Percentiles rank a stretch among this genome's conserved stretches.
phyloP scores from a whole-genome alignment of 2,888 invertebrate genomes.

The Hyles lineata region DNA sequence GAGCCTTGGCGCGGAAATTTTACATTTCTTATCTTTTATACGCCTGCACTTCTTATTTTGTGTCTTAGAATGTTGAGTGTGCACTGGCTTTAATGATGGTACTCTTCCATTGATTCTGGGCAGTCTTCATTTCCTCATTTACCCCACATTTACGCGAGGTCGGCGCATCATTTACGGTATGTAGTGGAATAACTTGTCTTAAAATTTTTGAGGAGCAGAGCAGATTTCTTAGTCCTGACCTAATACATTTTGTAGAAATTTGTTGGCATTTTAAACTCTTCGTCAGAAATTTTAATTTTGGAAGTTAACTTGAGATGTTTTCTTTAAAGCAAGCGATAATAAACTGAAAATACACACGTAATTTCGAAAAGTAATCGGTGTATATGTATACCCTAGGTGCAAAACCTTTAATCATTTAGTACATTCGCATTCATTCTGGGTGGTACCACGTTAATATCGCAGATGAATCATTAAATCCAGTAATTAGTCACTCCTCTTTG shows the following conservation, averaged over 20 bases:
- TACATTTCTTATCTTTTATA: not conserved
- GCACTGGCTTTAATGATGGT: not conserved
- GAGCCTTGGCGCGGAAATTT: constrained; percentile 15
- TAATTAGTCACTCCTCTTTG: constrained; percentile 24
- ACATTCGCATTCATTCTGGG: constrained; percentile 13
- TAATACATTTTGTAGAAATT: too few relatives aligned
- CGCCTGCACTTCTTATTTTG: not conserved
- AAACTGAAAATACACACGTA: too few relatives aligned
- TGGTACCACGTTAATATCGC: constrained; percentile 21
- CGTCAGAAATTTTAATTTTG: not conserved
- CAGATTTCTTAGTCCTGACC: too few relatives aligned
- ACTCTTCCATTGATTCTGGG: not conserved
- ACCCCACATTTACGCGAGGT: too few relatives aligned
- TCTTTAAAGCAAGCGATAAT: not conserved
- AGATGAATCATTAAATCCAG: constrained; percentile 16
- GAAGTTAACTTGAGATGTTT: not conserved
- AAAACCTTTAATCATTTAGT: not conserved
- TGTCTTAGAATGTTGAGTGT: not conserved
- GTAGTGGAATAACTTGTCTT: too few relatives aligned
- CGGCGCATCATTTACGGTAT: too few relatives aligned
- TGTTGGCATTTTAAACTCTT: too few relatives aligned
- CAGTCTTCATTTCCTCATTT: too few relatives aligned
- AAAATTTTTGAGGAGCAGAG: too few relatives aligned
- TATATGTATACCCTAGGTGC: not conserved
- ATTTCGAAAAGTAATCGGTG: too few relatives aligned